These are phyloP conservation scores for Caenorhabditis becei DNA, from an alignment of 2,888 invertebrate species.

Conservation along the genomic window DNA sequence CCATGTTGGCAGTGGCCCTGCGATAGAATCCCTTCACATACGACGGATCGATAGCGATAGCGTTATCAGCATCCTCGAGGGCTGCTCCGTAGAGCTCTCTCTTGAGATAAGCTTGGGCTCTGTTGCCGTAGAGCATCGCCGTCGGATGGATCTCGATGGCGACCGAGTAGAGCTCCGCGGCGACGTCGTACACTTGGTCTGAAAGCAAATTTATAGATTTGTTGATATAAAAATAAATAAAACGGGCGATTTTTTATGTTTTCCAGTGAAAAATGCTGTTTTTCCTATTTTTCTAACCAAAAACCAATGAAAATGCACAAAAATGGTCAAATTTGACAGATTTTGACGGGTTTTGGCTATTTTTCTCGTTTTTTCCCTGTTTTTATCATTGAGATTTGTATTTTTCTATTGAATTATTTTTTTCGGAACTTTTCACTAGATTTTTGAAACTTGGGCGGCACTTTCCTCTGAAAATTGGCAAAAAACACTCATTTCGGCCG, in stretches of 20 bases:
- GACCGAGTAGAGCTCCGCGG: constrained; percentile 90
- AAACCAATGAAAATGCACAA: background rate
- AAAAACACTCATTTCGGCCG: too few species aligned
- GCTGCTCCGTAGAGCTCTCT: constrained; percentile 97
- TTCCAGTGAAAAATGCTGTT: background rate
- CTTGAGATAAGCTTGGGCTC: constrained; percentile 95
- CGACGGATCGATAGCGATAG: constrained; percentile 91
- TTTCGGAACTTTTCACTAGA: too few species aligned
- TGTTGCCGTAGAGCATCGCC: constrained; percentile 92
- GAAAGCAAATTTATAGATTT: constrained; percentile 81
- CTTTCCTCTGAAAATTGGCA: too few species aligned
- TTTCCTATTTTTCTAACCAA: constrained; percentile 78
- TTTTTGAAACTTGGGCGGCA: too few species aligned
- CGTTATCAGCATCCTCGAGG: constrained; percentile 91
- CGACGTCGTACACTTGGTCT: constrained; percentile 93
- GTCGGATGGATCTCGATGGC: constrained; percentile 91
- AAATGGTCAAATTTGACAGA: too few species aligned
- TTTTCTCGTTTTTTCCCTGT: too few species aligned
- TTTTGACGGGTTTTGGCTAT: too few species aligned
- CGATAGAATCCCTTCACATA: constrained; percentile 98
- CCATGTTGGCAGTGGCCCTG: constrained; percentile 96
- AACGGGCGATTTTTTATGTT: too few species aligned
- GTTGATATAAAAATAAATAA: too few species aligned
- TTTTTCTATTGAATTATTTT: too few species aligned
- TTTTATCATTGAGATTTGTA: too few species aligned